Evolutionary conservation across 2,113 vertebrate species (phyloP).

Genomic region (Axis porcinus): DNA sequence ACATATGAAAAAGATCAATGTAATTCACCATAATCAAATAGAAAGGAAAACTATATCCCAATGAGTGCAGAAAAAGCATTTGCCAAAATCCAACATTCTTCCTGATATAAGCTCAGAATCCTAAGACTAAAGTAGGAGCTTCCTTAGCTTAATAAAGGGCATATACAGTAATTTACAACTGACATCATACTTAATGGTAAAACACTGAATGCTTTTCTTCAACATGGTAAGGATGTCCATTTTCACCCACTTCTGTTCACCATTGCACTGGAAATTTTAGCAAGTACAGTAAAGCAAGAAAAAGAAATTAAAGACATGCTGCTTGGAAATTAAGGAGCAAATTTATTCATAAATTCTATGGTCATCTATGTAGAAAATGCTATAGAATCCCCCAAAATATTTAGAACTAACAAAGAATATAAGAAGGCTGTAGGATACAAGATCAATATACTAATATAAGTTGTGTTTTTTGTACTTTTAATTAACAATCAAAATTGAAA

Average conservation of each 20-base stretch:
- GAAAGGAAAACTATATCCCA: neutral
- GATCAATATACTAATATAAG: neutral
- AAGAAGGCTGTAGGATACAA: neutral
- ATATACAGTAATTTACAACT: neutral
- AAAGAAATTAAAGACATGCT: neutral
- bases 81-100: neutral
- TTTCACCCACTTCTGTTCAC: neutral
- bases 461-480: neutral
- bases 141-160: neutral
- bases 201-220: conserved; percentile 20
- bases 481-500: neutral
- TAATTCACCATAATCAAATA: neutral
- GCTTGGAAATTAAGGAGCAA: neutral
- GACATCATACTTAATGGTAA: neutral
- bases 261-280: neutral
- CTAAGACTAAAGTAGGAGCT: neutral
- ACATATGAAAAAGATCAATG: neutral
- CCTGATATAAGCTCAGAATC: neutral
- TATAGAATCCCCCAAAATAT: neutral
- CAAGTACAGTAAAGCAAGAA: neutral
- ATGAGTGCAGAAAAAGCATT: neutral
- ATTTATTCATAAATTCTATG: neutral
- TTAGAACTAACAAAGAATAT: neutral
- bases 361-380: neutral
- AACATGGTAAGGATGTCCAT: neutral